These are phyloP conservation scores for Malacosoma neustria DNA, from an alignment of 2,888 invertebrate genomes.

Conservation along the genomic window DNA sequence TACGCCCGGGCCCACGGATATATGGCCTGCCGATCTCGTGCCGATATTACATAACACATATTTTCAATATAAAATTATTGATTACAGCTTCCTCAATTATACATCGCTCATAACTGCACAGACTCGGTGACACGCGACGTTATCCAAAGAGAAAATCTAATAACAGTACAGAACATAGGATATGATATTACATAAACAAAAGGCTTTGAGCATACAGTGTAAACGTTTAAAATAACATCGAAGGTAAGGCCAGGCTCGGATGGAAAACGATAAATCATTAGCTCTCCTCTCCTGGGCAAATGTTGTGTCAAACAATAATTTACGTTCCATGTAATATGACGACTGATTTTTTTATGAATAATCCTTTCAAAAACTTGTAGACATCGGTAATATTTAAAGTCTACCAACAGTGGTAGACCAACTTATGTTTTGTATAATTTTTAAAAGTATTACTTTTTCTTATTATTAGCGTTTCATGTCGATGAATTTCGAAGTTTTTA, in stretches of 20 bases:
- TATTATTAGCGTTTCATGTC: too few species aligned
- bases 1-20: too few species aligned
- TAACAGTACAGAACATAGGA: not conserved
- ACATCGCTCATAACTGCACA: too few species aligned
- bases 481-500: too few species aligned
- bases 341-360: not conserved
- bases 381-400: too few species aligned
- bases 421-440: too few species aligned
- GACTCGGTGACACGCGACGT: too few species aligned
- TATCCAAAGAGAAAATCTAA: not conserved
- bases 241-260: not conserved
- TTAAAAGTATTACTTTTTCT: too few species aligned
- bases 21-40: too few species aligned
- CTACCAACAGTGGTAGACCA: too few species aligned
- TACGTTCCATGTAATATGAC: not conserved
- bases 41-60: too few species aligned
- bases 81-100: not conserved
- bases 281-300: slow-evolving; percentile 2
- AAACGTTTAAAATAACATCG: not conserved
- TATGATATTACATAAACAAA: not conserved
- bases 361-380: slow-evolving; percentile 1
- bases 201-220: not conserved
- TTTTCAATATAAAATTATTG: not conserved
- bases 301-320: slow-evolving; percentile 1
- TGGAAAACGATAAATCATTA: slow-evolving; percentile 1